Base-by-base conservation (phyloP, 2,888 invertebrate species). In the Gerosis bhagava region DNA sequence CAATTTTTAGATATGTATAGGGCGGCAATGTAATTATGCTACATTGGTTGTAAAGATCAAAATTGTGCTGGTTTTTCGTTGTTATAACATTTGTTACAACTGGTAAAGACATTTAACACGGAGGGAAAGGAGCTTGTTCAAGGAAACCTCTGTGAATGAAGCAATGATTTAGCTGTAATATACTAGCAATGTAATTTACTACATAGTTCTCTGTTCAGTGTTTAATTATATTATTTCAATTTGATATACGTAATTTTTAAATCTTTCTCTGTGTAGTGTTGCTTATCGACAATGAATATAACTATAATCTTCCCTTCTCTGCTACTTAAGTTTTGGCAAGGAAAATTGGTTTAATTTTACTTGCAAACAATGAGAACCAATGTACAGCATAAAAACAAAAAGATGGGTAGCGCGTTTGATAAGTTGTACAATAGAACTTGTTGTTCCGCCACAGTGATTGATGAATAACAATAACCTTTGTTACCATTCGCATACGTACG, bases 381-480 rank as follows among this genome's bases (percentile, higher is more conserved):
- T 45, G 31, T 25, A 39, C 31, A 16, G 12, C 12, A 8, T 13
- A 3, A 8, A 3, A 6, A 19, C 6, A 19, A 5, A 12, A 31
- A 31, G 31, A 37, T 45, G n/a, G n/a, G 29, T 31, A 25, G 31
- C 25, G 21, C 25, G 37, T 37, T 31, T 25, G 16, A 44, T 22
- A 35, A 29, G 29, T 8, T 37, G 10, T 45, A 37, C 17, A 45
- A 45, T 45, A 22, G 24, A 36, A 22, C 24, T 44, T 29, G 22
- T 36, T 44, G 15, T 44, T 36, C 22, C 11, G 41, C 50, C 34
- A 41, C 41, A 42, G 34, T 49, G 40, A n/a, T n/a, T n/a, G n/a
- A n/a, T n/a, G n/a, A n/a, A 50, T 56, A 49, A 49, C 26, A 50
- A 50, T 40, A 31, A 46, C 51, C 57, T 55, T 58, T 57, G 53